A percentile compares a stretch with the other conserved stretches of the same genome.
phyloP scores from a whole-genome alignment of 2,113 vertebrate genomes.

The Puma concolor region DNA sequence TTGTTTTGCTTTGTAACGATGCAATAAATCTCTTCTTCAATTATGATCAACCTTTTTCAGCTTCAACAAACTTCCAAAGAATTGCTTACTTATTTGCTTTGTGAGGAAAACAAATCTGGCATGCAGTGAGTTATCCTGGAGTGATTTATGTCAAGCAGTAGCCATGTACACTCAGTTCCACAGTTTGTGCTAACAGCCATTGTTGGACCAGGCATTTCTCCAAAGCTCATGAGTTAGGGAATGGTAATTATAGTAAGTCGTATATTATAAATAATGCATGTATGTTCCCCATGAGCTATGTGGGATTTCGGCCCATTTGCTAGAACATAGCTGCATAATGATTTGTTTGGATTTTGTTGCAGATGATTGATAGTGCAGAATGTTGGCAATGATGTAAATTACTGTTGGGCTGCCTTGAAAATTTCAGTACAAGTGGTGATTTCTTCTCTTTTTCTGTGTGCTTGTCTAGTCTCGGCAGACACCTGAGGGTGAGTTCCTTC shows the following conservation, averaged over 20 bases:
- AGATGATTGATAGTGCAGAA: conserved; percentile 76
- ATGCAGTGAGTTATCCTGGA: not conserved
- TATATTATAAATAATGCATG: conserved; percentile 74
- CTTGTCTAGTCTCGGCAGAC: conserved; percentile 97
- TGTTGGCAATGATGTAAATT: conserved; percentile 80
- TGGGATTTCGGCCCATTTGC: conserved; percentile 61
- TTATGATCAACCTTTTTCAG: not conserved
- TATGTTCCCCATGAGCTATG: conserved; percentile 37
- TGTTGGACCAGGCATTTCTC: conserved; percentile 64
- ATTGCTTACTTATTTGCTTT: conserved; percentile 18
- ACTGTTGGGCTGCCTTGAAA: conserved; percentile 78
- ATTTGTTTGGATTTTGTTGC: conserved; percentile 67
- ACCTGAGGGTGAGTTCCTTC: conserved; percentile 98
- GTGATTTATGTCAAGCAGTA: conserved; percentile 50
- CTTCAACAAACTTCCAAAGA: not conserved
- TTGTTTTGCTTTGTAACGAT: conserved; percentile 25
- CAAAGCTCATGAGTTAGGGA: conserved; percentile 42
- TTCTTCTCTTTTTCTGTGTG: conserved; percentile 82
- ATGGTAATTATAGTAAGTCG: conserved; percentile 59
- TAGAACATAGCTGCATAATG: conserved; percentile 68
- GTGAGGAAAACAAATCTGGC: not conserved
- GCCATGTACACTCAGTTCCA: conserved; percentile 37
- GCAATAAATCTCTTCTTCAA: not conserved
- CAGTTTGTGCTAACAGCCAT: conserved; percentile 69
- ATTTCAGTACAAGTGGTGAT: conserved; percentile 76